Conservation (phyloP, 2,113 vertebrate species). For the Macrotus californicus region DNA sequence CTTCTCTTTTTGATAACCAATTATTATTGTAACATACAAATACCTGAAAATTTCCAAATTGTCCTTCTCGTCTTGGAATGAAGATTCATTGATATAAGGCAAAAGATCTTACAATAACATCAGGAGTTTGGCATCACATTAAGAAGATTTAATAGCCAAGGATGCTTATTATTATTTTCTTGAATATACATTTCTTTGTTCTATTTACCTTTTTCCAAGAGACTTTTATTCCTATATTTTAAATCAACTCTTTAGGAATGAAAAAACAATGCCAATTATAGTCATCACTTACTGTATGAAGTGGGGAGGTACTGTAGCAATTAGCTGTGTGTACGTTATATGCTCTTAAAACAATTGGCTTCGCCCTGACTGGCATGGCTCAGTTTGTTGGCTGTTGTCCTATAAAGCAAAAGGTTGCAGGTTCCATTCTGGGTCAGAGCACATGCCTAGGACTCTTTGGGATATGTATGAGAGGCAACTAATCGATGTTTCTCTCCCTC, state of each 20-base stretch:
- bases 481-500: too few species aligned
- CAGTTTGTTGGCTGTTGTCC: too few species aligned
- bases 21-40: not conserved
- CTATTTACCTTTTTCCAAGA: not conserved
- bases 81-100: not conserved
- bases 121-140: not conserved
- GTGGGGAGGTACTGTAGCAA: not conserved
- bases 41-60: not conserved
- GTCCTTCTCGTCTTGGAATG: not conserved
- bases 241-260: not conserved
- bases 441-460: too few species aligned
- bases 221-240: not conserved
- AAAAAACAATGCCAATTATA: not conserved
- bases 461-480: too few species aligned
- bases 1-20: not conserved
- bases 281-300: not conserved
- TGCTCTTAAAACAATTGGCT: not conserved
- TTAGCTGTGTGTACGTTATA: not conserved
- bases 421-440: too few species aligned
- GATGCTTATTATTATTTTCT: not conserved
- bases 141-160: not conserved
- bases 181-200: not conserved
- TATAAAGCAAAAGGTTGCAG: too few species aligned
- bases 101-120: conserved; percentile 16
- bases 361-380: too few species aligned